phyloP scores from a whole-genome alignment of 2,888 invertebrate species.

The Eupithecia subfuscata region DNA sequence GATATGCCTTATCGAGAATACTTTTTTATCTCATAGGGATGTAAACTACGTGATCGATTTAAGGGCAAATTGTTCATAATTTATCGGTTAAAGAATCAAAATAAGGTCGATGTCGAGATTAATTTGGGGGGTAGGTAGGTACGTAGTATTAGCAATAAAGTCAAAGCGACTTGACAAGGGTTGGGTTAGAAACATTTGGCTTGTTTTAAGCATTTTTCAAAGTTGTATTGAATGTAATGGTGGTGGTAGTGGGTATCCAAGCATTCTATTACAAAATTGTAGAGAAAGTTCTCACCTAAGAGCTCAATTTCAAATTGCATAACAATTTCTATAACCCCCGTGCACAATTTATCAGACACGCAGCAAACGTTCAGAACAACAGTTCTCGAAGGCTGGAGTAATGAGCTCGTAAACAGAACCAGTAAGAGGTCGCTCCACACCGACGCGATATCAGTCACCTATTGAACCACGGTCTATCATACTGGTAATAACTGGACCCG shows the following conservation, averaged over 20 bases:
- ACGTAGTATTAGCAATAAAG: not conserved
- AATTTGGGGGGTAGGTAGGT: not conserved
- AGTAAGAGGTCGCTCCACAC: constrained; percentile 78
- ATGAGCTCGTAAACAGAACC: constrained; percentile 64
- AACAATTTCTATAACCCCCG: constrained; percentile 21
- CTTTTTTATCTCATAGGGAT: constrained; percentile 12
- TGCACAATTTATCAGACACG: constrained; percentile 26
- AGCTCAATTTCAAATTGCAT: constrained; percentile 12
- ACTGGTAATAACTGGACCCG: constrained; percentile 84
- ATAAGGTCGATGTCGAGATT: not conserved
- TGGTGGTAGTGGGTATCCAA: not conserved
- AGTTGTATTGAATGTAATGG: not conserved
- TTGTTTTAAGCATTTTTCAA: not conserved
- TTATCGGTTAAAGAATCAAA: not conserved
- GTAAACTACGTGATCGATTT: not conserved
- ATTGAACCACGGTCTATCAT: constrained; percentile 84
- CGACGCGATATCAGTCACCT: constrained; percentile 82
- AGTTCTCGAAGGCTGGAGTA: constrained; percentile 40
- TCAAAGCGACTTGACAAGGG: not conserved
- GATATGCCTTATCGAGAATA: constrained; percentile 6
- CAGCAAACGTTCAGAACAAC: constrained; percentile 30
- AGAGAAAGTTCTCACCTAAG: not conserved
- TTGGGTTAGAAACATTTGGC: not conserved
- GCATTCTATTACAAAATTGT: not conserved
- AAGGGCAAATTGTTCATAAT: not conserved